These are phyloP conservation scores for Epizoanthus ramosus DNA, from an alignment of 92 coral and sea anemone genomes.

Conservation along the genomic window DNA sequence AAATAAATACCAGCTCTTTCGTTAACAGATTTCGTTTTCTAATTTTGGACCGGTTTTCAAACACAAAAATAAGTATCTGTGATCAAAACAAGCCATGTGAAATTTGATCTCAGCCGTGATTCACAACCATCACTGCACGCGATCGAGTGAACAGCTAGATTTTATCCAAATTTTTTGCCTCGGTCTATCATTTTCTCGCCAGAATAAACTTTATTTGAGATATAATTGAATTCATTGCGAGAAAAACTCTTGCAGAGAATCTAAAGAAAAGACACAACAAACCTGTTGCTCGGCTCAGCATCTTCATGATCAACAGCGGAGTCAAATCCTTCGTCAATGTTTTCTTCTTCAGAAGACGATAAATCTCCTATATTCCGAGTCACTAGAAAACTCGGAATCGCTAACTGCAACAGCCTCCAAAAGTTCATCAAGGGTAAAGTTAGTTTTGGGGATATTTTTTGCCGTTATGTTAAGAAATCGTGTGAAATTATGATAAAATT, in stretches of 20 bases:
- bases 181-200: conserved; percentile 22
- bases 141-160: neutral
- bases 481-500: too few species aligned
- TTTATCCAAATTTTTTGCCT: conserved; percentile 13
- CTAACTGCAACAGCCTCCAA: neutral
- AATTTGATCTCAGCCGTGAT: conserved; percentile 21
- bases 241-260: conserved; percentile 5
- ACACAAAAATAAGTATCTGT: conserved; percentile 9
- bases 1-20: conserved; percentile 20
- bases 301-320: conserved; percentile 8
- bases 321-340: conserved; percentile 29
- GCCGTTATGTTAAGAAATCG: neutral
- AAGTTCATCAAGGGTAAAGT: neutral
- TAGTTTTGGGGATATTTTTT: neutral
- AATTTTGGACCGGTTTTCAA: conserved; percentile 18
- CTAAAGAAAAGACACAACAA: conserved; percentile 10
- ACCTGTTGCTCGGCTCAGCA: neutral
- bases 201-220: conserved; percentile 23
- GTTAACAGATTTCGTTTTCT: conserved; percentile 21
- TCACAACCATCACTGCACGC: neutral
- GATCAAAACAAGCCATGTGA: conserved; percentile 24
- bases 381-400: conserved; percentile 18
- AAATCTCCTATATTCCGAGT: conserved; percentile 19
- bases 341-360: conserved; percentile 25
- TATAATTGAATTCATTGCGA: neutral